phyloP scores from a whole-genome alignment of 2,113 vertebrate species.

The Vidua macroura region DNA sequence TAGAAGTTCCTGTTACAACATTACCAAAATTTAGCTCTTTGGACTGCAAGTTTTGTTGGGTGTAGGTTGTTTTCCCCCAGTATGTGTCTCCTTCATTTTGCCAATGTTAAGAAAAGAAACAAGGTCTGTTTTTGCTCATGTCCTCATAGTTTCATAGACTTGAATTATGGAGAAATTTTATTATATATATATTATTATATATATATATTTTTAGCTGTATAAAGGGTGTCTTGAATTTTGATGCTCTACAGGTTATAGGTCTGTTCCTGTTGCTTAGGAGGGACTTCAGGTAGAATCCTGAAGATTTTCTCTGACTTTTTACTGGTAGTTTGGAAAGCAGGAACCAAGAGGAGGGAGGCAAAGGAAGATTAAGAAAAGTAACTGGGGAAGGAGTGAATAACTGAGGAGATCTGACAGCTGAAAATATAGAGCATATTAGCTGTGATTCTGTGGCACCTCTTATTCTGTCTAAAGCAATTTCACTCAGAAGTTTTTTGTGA shows the following conservation, averaged over 20 bases:
- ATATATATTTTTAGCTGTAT: neutral
- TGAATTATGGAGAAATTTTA: neutral
- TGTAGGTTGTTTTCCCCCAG: rapidly evolving
- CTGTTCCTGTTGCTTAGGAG: neutral
- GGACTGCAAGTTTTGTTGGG: neutral
- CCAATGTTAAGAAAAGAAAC: neutral
- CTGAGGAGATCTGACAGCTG: neutral
- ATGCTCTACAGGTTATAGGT: neutral
- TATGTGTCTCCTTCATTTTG: neutral
- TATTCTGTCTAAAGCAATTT: neutral
- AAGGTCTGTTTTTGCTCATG: neutral
- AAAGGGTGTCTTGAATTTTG: neutral
- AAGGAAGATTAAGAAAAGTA: neutral
- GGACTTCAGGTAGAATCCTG: neutral
- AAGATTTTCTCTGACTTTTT: neutral
- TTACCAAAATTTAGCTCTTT: neutral
- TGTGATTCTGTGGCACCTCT: neutral
- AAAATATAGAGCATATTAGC: neutral
- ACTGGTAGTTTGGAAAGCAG: neutral
- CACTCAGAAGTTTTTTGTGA: neutral
- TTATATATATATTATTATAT: no score
- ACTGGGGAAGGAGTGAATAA: neutral
- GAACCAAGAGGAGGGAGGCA: neutral
- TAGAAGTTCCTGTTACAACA: neutral
- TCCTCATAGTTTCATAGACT: neutral